Evolutionary conservation across 2,888 invertebrate species (phyloP).

Genomic region (Machimus rusticus): DNA sequence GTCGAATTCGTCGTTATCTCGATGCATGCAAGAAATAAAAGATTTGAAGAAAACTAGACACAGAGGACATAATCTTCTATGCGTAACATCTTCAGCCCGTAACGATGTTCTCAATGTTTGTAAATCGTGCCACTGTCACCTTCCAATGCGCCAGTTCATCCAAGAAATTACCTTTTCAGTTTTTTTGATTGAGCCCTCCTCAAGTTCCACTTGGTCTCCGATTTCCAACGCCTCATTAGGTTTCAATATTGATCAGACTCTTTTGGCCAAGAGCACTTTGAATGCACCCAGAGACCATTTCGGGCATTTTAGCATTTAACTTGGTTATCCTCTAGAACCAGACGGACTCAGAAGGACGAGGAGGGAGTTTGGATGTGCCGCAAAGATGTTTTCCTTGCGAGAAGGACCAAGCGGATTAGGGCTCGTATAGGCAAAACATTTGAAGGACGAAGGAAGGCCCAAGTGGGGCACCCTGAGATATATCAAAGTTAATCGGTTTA

Average conservation of each 20-base stretch:
- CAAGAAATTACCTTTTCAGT: not conserved
- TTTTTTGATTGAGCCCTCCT: not conserved
- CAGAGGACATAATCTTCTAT: not conserved
- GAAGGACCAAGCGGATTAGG: not conserved
- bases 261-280: not conserved
- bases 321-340: not conserved
- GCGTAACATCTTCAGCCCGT: not conserved
- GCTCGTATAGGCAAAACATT: not conserved
- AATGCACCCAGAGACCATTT: not conserved
- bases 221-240: not conserved
- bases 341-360: not conserved
- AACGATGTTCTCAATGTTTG: not conserved
- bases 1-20: not conserved
- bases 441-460: not conserved
- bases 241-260: not conserved
- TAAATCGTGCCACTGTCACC: not conserved
- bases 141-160: not conserved
- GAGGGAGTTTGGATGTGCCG: not conserved
- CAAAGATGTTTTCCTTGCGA: not conserved
- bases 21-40: not conserved
- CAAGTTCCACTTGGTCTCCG: not conserved
- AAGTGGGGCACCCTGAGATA: not conserved
- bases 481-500: conserved; percentile 31
- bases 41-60: not conserved
- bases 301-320: not conserved